Conservation (phyloP, 2,797 vertebrate species). For the Ctenopoma kingsleyae region DNA sequence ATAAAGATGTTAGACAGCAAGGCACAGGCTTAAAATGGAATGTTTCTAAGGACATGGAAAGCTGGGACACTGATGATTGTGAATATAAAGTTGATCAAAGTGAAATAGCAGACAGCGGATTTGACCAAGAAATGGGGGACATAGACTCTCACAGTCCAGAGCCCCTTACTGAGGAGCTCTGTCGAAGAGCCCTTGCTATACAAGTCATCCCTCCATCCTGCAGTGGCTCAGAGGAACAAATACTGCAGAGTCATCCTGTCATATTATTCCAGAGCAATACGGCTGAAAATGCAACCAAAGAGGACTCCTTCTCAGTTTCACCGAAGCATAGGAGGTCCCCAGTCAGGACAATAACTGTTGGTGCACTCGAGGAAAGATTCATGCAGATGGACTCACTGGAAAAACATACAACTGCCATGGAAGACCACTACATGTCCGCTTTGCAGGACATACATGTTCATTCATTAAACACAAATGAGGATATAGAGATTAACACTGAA, state of each 20-base stretch:
- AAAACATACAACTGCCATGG: conserved; percentile 28
- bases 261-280: conserved; percentile 18
- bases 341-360: conserved; percentile 67
- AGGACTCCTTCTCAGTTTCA: conserved; percentile 19
- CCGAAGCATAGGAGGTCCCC: conserved; percentile 67
- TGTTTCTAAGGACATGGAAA: conserved; percentile 23
- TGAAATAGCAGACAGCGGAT: conserved; percentile 74
- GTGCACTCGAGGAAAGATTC: conserved; percentile 68
- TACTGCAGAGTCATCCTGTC: conserved; percentile 40
- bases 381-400: conserved; percentile 66
- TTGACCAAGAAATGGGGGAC: conserved; percentile 75
- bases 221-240: conserved; percentile 65
- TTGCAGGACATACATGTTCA: conserved; percentile 45
- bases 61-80: conserved; percentile 27
- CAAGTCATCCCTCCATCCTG: conserved; percentile 70
- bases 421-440: conserved; percentile 54
- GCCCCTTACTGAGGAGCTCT: conserved; percentile 18
- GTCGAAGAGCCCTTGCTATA: conserved; percentile 49
- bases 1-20: conserved; percentile 25
- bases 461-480: conserved; percentile 35
- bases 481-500: conserved; percentile 16
- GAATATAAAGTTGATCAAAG: conserved; percentile 55
- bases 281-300: conserved; percentile 22
- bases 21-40: conserved; percentile 30
- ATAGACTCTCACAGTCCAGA: conserved; percentile 46